Base-by-base conservation (phyloP, 2,888 invertebrate species). In the Eremobia ochroleuca region DNA sequence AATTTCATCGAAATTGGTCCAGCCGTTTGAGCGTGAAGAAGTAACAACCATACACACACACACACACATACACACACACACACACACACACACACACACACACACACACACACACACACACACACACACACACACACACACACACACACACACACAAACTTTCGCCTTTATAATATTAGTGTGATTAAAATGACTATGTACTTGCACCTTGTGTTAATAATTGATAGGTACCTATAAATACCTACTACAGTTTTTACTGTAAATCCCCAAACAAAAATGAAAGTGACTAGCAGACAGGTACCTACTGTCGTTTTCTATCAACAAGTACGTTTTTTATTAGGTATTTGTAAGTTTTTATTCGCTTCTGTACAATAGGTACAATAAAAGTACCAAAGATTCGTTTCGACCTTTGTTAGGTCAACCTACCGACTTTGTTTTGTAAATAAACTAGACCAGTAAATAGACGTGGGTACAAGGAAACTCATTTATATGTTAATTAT, bases 401-500 rank as follows among this genome's bases (percentile, higher is more conserved):
- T n/a, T 55, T 61, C 58, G 34, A 80, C 55, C 61, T 80, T 75
- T 25, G 1, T 61, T 18, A 37, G 21, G 49, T 58, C n/a, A 43
- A 37, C 18, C 5, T 61, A 43, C 21, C n/a, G 3, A 74, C 21
- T 37, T n/a, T n/a, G 3, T 77, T 76, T 37, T 67, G 15, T 34
- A 25, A 18, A 13, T 55, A 46, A 66, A 61, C 13, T 25, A 52
- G 61, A 55, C n/a, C n/a, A 46, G 5, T 4, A n/a, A 46, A 59
- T 31, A 28, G 18, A 31, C 2, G 4, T n/a, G n/a, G n/a, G n/a
- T 59, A 28, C 46, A 58, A 31, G 4, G 0, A 21, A 15, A 58
- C n/a, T 40, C 15, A n/a, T 40, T 67, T 4, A 4, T 9, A 68
- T 37, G 18, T 28, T 6, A 69, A 28, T 43, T 59, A 58, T 58